Base-by-base conservation (phyloP, 2,888 invertebrate genomes). In the Camptogramma bilineatum region DNA sequence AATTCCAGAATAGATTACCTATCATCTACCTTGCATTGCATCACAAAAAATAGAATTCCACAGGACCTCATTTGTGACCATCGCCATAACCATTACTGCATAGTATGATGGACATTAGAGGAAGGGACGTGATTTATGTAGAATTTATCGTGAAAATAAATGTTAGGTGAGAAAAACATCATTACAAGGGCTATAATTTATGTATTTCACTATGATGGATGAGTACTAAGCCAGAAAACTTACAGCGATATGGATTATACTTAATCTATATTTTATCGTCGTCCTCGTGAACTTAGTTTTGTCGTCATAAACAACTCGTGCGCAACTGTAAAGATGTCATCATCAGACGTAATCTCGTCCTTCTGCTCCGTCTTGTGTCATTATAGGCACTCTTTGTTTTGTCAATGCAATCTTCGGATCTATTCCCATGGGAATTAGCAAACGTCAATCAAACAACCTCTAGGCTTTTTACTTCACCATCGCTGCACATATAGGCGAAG, bases 261-360 rank as follows among this genome's bases (percentile, higher is more conserved):
- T 76, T 77, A 74, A 78, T 77, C 72, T 76, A 72, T 69, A 68
- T 69, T 71, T 67, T 67, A 68, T 70, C 67, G 75, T 73, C 70
- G 75, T 73, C 70, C 72, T 72, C 68, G 69, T 74, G 70, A 73
- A 69, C 73, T 73, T 74, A 70, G 71, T 82, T 82, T 84, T 84
- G 75, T 74, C 62, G 69, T 78, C 71, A 80, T 81, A 79, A 85
- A 82, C 73, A 73, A 75, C 75, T 73, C 74, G 67, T 71, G 73
- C 72, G 50, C 74, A 74, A 70, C 75, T 75, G 71, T 79, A 76
- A 80, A 81, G 79, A 80, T 75, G 70, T 74, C 73, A 71, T 67
- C 72, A 68, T 78, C 76, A 77, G 76, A 74, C 64, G 71, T 71
- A 64, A 73, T 62, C 52, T 60, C 64, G 69, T 73, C 67, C 68